These are phyloP conservation scores for Conger conger DNA, from an alignment of 2,113 vertebrate species.

Conservation along the genomic window DNA sequence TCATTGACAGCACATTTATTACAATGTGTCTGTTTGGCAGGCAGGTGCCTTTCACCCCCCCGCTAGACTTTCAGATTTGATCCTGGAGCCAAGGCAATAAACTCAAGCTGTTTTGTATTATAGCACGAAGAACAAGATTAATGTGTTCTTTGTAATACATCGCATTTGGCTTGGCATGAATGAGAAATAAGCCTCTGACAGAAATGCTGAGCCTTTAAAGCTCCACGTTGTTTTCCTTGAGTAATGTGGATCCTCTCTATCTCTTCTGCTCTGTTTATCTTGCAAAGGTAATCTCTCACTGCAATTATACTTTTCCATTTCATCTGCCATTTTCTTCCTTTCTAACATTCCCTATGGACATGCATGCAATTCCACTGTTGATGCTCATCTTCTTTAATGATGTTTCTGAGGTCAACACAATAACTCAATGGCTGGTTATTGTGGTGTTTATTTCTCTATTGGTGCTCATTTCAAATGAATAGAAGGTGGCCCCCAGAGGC, in stretches of 20 bases:
- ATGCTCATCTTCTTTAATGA: background rate
- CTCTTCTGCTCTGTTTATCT: conserved; percentile 8
- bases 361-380: background rate
- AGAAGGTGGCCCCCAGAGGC: background rate
- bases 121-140: background rate
- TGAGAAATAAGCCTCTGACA: conserved; percentile 10
- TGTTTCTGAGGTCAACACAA: background rate
- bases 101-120: background rate
- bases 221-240: conserved; percentile 2
- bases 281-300: background rate
- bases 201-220: background rate
- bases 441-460: background rate
- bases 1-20: background rate
- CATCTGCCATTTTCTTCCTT: background rate
- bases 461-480: background rate
- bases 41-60: background rate
- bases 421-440: background rate
- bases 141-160: background rate
- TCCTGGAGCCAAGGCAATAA: background rate
- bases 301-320: conserved; percentile 13
- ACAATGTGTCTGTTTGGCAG: conserved; percentile 27
- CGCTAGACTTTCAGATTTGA: background rate
- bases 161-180: background rate
- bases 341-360: background rate
- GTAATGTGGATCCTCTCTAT: background rate